Evolutionary conservation across 2,888 invertebrate genomes (phyloP).

Genomic region (Lampropteryx suffumata): DNA sequence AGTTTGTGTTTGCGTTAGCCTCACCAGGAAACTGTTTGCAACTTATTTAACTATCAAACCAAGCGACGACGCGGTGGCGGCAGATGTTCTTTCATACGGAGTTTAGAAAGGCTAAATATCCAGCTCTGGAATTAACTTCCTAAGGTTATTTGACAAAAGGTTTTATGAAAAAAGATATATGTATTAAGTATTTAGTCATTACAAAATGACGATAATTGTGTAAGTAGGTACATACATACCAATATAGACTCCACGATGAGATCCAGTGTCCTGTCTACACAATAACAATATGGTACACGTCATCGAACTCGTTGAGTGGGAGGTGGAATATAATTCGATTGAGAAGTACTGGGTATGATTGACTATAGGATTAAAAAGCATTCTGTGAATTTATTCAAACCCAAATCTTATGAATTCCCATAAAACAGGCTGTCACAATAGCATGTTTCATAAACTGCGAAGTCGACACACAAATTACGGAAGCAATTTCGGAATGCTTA

Average conservation of each 20-base stretch:
- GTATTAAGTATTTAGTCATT: no score
- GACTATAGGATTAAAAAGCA: not conserved
- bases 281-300: no score
- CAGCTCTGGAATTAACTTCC: not conserved
- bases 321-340: no score
- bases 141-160: no score
- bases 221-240: no score
- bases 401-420: not conserved
- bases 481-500: conserved; percentile 8
- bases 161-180: no score
- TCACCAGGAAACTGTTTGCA: not conserved
- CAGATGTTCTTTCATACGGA: conserved; percentile 2
- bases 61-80: not conserved
- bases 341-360: no score
- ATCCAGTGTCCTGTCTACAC: no score
- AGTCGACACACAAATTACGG: conserved; percentile 18
- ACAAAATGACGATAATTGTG: no score
- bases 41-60: conserved; percentile 4
- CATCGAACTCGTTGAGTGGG: no score
- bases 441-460: conserved; percentile 6
- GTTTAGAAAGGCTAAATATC: not conserved
- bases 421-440: conserved; percentile 8
- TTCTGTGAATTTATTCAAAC: not conserved
- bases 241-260: no score
- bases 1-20: not conserved